Evolutionary conservation across 2,113 vertebrate genomes (phyloP).

Genomic region (Ariopsis seemanni): DNA sequence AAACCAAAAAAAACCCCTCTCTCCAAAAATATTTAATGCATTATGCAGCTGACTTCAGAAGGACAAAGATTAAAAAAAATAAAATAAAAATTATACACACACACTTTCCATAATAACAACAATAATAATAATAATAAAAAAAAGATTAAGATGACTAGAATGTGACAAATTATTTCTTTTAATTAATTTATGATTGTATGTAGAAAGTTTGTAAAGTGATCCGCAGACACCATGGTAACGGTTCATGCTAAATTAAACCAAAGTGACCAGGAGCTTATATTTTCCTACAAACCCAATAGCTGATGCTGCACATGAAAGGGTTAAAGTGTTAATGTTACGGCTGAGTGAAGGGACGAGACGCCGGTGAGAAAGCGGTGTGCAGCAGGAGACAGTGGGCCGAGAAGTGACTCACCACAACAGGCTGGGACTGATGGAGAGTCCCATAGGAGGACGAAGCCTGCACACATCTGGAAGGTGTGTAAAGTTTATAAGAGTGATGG

Average conservation of each 20-base stretch:
- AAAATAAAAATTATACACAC: too few relatives aligned
- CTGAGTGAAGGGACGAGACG: neutral
- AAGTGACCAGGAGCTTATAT: neutral
- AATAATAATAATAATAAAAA: too few relatives aligned
- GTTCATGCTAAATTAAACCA: neutral
- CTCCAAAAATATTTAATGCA: too few relatives aligned
- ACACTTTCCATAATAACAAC: too few relatives aligned
- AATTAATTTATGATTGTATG: too few relatives aligned
- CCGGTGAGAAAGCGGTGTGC: too few relatives aligned
- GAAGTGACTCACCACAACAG: neutral
- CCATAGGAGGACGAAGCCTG: neutral
- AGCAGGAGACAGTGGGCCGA: neutral
- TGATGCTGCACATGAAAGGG: neutral
- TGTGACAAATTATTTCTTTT: too few relatives aligned
- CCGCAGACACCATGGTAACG: neutral
- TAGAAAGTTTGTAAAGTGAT: too few relatives aligned
- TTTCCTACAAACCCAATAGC: neutral
- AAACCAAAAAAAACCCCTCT: too few relatives aligned
- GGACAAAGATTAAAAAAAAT: too few relatives aligned
- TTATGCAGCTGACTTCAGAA: too few relatives aligned
- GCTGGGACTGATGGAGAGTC: neutral
- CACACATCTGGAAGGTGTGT: neutral
- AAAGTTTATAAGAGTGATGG: neutral
- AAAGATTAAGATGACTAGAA: too few relatives aligned
- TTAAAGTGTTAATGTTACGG: neutral